Conservation (phyloP, 2,888 invertebrate genomes). For the Mechanitis mazaeus region DNA sequence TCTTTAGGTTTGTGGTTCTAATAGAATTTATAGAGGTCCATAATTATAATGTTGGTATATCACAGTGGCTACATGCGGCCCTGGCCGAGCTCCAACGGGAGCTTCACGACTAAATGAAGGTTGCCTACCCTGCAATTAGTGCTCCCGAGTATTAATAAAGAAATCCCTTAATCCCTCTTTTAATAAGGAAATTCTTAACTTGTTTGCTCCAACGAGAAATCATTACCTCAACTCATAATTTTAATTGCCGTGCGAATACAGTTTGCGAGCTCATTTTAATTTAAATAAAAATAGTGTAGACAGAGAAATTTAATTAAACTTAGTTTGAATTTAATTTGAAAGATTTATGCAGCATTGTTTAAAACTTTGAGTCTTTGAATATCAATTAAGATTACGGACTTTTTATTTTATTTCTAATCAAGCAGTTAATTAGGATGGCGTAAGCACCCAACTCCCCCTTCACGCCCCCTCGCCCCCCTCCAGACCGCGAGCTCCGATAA, state of each 20-base stretch:
- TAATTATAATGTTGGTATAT: constrained; percentile 25
- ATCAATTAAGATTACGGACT: constrained; percentile 69
- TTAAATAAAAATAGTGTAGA: constrained; percentile 15
- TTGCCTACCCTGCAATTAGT: constrained; percentile 55
- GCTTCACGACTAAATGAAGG: constrained; percentile 49
- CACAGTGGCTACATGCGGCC: constrained; percentile 33
- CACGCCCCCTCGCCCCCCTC: constrained; percentile 17
- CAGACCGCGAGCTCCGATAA: constrained; percentile 25
- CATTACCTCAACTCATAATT: constrained; percentile 31
- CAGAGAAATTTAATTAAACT: constrained; percentile 20
- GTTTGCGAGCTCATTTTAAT: constrained; percentile 8
- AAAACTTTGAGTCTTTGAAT: constrained; percentile 62
- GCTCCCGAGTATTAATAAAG: constrained; percentile 57
- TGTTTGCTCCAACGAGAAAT: constrained; percentile 31
- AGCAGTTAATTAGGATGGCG: constrained; percentile 67
- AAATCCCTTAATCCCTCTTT: constrained; percentile 55
- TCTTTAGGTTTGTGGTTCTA: not conserved
- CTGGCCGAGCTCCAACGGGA: constrained; percentile 41
- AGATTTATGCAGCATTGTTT: constrained; percentile 16
- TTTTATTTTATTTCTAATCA: constrained; percentile 67
- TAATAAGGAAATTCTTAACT: constrained; percentile 50
- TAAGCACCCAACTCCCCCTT: constrained; percentile 34
- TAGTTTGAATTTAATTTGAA: constrained; percentile 22
- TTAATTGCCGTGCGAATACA: constrained; percentile 28
- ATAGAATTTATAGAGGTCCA: constrained; percentile 12